Base-by-base conservation (phyloP, 2,797 vertebrate species). In the Morus bassanus region DNA sequence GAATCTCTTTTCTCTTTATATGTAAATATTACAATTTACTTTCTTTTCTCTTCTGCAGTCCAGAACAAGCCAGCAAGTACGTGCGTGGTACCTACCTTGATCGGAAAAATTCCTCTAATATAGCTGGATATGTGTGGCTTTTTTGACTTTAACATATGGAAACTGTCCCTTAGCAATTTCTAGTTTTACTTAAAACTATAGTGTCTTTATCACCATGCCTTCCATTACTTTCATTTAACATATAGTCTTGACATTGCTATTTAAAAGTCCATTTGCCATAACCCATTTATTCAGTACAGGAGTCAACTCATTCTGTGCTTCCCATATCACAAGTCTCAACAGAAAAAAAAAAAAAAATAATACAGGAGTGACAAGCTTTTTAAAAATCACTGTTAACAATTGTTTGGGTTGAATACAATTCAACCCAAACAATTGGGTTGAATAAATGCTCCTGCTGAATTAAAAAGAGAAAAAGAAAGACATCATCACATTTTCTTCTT, bases 61-160 rank as follows among this genome's bases (percentile, higher is more conserved):
- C 96, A 96, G 65, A 13, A 91, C 75, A 97, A 98, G 27, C 61
- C 88, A 94, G 16, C 96, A 97, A 96, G 96, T 97, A 98, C 11
- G 96, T 96, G 57, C 11, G 96, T 96, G 57, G 46, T 72, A 81
- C 51, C 81, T 95, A 74, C 59, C 7, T 91, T 73, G 41, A 95
- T 82, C 65, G 88, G 61, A 86, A 93, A 87, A 90, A 97, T 31
- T 80, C 9, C 53, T 88, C 39, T 68, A 82, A 95, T 88, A 79
- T 53, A 75, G 5, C 13, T 81, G n/a, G 3, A 85, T 78, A 41
- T 31, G n/a, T 67, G 88, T 91, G 65, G 11, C 41, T 43, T 69
- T 93, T 94, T 90, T 69, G 12, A 22, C 30, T 72, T 95, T 90
- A 94, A 78, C 9, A 85, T 70, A 73, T 43, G 39, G 25, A 76